Percentiles rank a stretch among this genome's conserved stretches.
These are phyloP conservation scores for Melangyna quadrimaculata DNA, from an alignment of 2,888 invertebrate genomes.

Conservation along the genomic window DNA sequence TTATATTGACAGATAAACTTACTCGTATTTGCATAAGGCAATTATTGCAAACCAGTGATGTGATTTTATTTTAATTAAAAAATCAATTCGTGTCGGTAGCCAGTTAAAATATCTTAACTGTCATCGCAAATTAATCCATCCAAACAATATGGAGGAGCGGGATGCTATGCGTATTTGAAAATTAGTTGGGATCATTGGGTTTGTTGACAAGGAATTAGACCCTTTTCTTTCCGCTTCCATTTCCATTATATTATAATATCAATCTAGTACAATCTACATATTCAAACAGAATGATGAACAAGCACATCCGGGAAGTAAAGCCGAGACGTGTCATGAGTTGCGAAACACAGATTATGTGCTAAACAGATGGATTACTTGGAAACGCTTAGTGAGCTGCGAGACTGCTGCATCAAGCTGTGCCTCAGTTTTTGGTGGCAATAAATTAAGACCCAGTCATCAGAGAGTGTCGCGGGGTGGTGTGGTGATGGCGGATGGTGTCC, in stretches of 20 bases:
- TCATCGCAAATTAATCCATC: constrained; percentile 41
- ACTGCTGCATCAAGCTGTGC: constrained; percentile 50
- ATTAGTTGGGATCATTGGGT: constrained; percentile 32
- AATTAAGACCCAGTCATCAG: constrained; percentile 38
- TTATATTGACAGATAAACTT: background rate
- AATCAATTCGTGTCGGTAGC: constrained; percentile 30
- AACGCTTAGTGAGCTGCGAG: constrained; percentile 10
- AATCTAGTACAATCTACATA: background rate
- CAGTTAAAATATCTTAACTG: constrained; percentile 44
- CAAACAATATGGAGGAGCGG: background rate
- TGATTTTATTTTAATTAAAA: constrained; percentile 54
- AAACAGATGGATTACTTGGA: constrained; percentile 60
- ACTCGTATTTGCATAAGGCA: constrained; percentile 18
- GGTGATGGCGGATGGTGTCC: background rate
- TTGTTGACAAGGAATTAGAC: constrained; percentile 46
- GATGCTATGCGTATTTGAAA: constrained; percentile 40
- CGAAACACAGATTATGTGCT: constrained; percentile 66
- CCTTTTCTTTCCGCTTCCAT: background rate
- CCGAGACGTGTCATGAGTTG: constrained; percentile 61
- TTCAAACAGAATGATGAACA: constrained; percentile 22
- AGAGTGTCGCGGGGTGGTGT: background rate
- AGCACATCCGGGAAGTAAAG: constrained; percentile 51
- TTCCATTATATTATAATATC: too few relatives aligned
- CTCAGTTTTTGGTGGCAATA: constrained; percentile 42
- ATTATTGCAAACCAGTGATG: constrained; percentile 2